Conservation (phyloP, 1,140 invertebrate genomes). For the fruit fly (Drosophila melanogaster) region DNA sequence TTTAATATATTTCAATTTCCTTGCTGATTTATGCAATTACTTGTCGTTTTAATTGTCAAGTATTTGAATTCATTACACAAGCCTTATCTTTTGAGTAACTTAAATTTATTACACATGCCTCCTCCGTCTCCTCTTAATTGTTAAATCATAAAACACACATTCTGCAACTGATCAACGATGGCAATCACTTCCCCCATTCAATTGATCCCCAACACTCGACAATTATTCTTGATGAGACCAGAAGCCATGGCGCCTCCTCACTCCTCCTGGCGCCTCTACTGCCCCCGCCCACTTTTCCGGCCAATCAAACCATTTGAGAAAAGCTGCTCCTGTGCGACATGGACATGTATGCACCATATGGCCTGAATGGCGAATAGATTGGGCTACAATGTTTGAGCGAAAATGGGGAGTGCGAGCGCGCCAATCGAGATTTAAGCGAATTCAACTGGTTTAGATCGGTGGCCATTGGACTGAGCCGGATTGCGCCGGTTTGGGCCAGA, state of each 20-base stretch:
- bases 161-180: slow-evolving; percentile 35
- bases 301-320: slow-evolving; percentile 50
- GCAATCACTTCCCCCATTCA: slow-evolving; percentile 39
- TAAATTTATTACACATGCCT: slow-evolving; percentile 31
- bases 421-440: slow-evolving; percentile 69
- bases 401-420: slow-evolving; percentile 26
- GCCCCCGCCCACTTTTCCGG: slow-evolving; percentile 33
- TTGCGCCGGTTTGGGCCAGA: slow-evolving; percentile 74
- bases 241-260: slow-evolving; percentile 31
- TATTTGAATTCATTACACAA: not conserved
- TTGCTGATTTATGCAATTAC: no score
- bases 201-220: slow-evolving; percentile 39
- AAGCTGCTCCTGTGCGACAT: slow-evolving; percentile 47
- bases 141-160: slow-evolving; percentile 49
- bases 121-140: slow-evolving; percentile 20
- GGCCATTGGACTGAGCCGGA: slow-evolving; percentile 53
- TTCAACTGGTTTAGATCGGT: slow-evolving; percentile 79
- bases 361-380: slow-evolving; percentile 1
- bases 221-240: slow-evolving; percentile 35
- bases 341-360: slow-evolving; percentile 8
- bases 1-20: no score
- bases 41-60: no score
- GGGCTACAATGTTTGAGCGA: slow-evolving; percentile 42
- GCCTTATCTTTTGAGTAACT: not conserved
- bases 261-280: not conserved